A percentile compares a stretch with the other conserved stretches of the same genome.
These are phyloP conservation scores for Cynopterus sphinx DNA, from an alignment of 2,797 vertebrate species.

Conservation along the genomic window DNA sequence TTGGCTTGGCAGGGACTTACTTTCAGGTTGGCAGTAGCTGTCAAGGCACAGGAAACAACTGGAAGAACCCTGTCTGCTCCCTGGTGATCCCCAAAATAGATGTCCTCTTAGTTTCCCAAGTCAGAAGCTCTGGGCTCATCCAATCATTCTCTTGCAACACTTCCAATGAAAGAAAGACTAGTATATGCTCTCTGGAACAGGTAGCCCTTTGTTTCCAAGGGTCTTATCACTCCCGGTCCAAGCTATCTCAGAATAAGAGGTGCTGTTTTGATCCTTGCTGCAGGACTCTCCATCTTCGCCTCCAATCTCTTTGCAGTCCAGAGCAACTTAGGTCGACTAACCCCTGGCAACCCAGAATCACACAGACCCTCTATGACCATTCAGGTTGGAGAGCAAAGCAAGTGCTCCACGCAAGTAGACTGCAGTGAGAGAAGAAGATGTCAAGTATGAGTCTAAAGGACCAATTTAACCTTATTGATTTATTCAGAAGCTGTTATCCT, in stretches of 20 bases:
- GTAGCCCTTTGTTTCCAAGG: background rate
- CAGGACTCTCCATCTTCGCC: background rate
- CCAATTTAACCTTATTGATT: background rate
- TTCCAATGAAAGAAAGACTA: background rate
- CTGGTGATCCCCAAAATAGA: background rate
- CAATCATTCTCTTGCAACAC: background rate
- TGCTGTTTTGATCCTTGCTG: background rate
- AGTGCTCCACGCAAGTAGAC: background rate
- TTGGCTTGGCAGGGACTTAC: background rate
- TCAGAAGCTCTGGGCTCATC: background rate
- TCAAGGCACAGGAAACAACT: background rate
- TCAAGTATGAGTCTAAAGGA: background rate
- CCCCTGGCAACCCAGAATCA: background rate
- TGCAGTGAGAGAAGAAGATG: background rate
- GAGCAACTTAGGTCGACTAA: background rate
- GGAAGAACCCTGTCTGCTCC: background rate
- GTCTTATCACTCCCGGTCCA: background rate
- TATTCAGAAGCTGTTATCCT: background rate
- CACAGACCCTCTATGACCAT: background rate
- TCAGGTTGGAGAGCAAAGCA: background rate
- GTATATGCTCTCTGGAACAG: background rate
- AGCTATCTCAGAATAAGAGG: background rate
- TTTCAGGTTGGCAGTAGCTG: background rate
- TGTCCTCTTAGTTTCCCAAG: background rate
- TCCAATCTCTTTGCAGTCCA: background rate